Evolutionary conservation across 2,888 invertebrate genomes (phyloP).

Genomic region (Anagyrus pseudococci): DNA sequence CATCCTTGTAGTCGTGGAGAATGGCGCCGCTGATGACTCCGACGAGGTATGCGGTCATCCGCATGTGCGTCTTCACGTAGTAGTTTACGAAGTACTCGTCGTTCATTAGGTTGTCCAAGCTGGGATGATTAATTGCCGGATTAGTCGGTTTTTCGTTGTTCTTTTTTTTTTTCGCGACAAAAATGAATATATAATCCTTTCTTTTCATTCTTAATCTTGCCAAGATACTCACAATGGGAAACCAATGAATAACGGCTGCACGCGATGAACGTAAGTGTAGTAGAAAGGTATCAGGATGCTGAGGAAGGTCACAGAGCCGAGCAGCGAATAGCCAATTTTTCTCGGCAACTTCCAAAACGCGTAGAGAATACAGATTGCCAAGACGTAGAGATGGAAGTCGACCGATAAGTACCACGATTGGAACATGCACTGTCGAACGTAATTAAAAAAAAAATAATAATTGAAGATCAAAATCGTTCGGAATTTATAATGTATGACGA

Average conservation of each 20-base stretch:
- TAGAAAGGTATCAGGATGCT: conserved; percentile 45
- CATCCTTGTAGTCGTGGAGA: conserved; percentile 42
- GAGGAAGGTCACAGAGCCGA: conserved; percentile 41
- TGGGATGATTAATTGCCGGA: too few relatives aligned
- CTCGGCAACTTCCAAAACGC: conserved; percentile 47
- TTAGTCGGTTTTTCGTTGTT: too few relatives aligned
- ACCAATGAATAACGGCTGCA: conserved; percentile 42
- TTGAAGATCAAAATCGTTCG: too few relatives aligned
- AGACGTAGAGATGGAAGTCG: conserved; percentile 48
- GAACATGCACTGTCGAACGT: conserved; percentile 52
- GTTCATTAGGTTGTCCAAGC: conserved; percentile 32
- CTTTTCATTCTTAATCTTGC: too few relatives aligned
- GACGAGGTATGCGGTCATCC: conserved; percentile 44
- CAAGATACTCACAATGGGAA: conserved; percentile 49
- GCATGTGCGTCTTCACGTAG: conserved; percentile 46
- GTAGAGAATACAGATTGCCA: conserved; percentile 42
- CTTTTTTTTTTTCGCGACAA: too few relatives aligned
- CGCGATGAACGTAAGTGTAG: conserved; percentile 41
- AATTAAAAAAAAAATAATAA: too few relatives aligned
- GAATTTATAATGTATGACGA: too few relatives aligned
- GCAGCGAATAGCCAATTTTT: conserved; percentile 46
- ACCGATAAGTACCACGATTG: conserved; percentile 50
- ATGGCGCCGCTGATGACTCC: conserved; percentile 46
- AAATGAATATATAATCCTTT: too few relatives aligned
- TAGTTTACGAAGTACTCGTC: conserved; percentile 42